These are phyloP conservation scores for Thamnophis elegans DNA, from an alignment of 2,797 vertebrate species.

Conservation along the genomic window DNA sequence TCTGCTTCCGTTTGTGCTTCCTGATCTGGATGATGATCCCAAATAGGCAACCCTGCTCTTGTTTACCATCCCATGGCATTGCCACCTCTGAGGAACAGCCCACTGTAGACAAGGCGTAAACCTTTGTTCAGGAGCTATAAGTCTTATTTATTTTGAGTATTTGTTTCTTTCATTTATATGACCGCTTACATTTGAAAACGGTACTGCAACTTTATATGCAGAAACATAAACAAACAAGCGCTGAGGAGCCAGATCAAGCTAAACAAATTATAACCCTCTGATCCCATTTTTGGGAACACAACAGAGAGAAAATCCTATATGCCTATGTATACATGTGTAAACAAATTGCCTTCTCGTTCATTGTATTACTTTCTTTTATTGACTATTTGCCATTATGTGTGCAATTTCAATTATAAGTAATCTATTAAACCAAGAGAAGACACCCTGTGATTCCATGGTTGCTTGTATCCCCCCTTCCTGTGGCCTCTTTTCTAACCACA, in stretches of 20 bases:
- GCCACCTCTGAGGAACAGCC: not conserved
- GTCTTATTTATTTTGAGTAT: not conserved
- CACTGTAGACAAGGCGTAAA: not conserved
- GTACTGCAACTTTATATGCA: not conserved
- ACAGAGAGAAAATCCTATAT: not conserved
- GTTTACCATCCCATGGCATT: not conserved
- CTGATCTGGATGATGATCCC: not conserved
- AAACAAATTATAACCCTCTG: not conserved
- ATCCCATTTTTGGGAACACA: not conserved
- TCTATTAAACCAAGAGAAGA: not conserved
- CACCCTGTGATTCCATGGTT: not conserved
- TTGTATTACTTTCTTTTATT: not conserved
- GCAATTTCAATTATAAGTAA: not conserved
- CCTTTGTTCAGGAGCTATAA: not conserved
- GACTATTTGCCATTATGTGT: not conserved
- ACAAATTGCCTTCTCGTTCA: constrained; percentile 17
- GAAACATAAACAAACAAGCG: not conserved
- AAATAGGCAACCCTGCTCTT: not conserved
- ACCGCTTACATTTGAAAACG: not conserved
- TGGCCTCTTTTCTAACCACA: not conserved
- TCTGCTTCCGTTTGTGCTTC: not conserved
- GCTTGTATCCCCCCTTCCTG: not conserved
- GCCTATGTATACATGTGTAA: not conserved
- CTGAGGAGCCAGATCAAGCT: not conserved
- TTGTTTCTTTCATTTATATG: not conserved